Conservation (phyloP, 2,888 invertebrate genomes). For the Incurvaria masculella region DNA sequence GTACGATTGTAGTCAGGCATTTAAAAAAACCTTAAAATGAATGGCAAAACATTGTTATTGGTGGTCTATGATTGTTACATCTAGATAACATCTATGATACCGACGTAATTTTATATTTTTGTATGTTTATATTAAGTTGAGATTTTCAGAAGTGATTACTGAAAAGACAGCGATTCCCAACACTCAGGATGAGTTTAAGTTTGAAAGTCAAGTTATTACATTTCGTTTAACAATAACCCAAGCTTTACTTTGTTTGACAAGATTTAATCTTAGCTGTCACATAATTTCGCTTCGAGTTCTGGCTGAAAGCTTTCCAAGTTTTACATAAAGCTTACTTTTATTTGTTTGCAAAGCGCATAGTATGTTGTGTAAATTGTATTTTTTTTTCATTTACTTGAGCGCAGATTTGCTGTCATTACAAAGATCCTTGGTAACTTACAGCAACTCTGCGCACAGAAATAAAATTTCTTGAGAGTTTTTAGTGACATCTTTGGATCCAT, state of each 20-base stretch:
- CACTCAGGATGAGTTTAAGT: not conserved
- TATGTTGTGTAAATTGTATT: conserved; percentile 20
- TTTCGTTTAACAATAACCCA: conserved; percentile 41
- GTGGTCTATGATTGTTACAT: too few relatives aligned
- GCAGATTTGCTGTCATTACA: not conserved
- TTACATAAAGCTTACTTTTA: conserved; percentile 43
- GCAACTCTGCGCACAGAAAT: too few relatives aligned
- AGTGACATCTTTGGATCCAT: too few relatives aligned
- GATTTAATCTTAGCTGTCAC: conserved; percentile 35
- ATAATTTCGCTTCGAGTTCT: conserved; percentile 29
- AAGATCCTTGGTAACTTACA: too few relatives aligned
- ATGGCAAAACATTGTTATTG: too few relatives aligned
- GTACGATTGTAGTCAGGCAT: too few relatives aligned
- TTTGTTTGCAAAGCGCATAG: conserved; percentile 29
- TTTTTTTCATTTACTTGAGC: not conserved
- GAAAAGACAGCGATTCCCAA: not conserved
- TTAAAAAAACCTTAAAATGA: too few relatives aligned
- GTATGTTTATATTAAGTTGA: too few relatives aligned
- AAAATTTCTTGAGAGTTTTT: too few relatives aligned
- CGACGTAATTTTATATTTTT: too few relatives aligned
- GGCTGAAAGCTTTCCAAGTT: conserved; percentile 25
- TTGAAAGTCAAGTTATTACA: conserved; percentile 48
- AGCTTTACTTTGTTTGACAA: conserved; percentile 35
- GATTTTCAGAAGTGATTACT: not conserved
- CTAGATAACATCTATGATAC: too few relatives aligned